Base-by-base conservation (phyloP, 2,888 invertebrate genomes). In the Dynastes tityus region DNA sequence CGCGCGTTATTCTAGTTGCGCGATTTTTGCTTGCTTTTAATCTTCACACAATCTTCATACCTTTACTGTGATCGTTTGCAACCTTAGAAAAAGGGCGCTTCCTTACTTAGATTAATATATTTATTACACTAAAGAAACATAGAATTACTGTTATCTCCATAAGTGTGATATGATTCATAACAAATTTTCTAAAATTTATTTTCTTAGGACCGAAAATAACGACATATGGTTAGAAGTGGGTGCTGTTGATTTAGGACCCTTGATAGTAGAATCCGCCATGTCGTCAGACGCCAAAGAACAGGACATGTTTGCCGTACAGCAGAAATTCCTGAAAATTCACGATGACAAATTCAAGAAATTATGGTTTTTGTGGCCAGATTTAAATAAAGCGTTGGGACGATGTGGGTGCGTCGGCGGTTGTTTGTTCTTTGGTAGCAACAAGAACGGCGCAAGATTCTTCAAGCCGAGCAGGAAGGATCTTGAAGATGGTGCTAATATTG, bases 331-430 rank as follows among this genome's bases (percentile, higher is more conserved):
- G 63, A 94, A 93, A 85, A 91, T 93, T 68, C 96, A 96, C 84
- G 99, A 99, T 89, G 94, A 94, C 29, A 92, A 94, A 83, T 93
- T 94, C 0, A 96, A 96, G 86, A 92, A 98, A 78, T 90, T 99
- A 51, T 98, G 97, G 97, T 99, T 99, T 87, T 89, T 99, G 37
- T 99, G 98, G 98, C 94, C 95, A 0, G 94, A 94, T 83, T 88
- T 89, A 65, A 88, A 93, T 82, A 90, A 91, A 78, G 90, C 92
- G 0, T 82, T 86, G 27, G 89, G 89, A 40, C 95, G 95, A 83
- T 99, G 99, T 87, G 99, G 98, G 0, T 99, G 99, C 87, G 95
- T 95, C 45, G 99, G 99, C 2, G 98, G 98, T 0, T 98, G 98
- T 86, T 91, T 92, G 11, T 99, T 99, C 90, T 99, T 99, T 87